Conservation (phyloP, 35 echinoderm and acorn worm genomes). For the Hemicentrotus pulcherrimus region DNA sequence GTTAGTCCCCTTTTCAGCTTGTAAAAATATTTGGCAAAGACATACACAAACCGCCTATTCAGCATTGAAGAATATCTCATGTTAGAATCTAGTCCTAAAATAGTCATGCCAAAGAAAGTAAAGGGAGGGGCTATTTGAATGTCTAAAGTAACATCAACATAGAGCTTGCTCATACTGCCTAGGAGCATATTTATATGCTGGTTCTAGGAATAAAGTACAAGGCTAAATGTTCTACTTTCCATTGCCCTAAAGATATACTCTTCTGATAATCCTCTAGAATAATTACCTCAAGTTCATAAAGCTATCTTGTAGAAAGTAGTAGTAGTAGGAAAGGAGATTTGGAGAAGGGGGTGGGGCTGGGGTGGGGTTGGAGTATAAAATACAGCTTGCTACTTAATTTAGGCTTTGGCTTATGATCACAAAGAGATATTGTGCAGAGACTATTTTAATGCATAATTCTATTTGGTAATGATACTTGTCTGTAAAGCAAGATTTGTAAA, state of each 20-base stretch:
- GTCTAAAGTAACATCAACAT: too few species aligned
- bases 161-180: too few species aligned
- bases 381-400: neutral
- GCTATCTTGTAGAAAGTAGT: neutral
- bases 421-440: neutral
- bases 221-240: too few species aligned
- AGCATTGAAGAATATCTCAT: neutral
- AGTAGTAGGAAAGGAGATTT: neutral
- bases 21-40: constrained; percentile 35
- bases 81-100: neutral
- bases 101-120: neutral
- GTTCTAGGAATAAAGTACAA: too few species aligned
- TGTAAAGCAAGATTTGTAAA: too few species aligned
- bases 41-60: constrained; percentile 35
- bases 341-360: neutral
- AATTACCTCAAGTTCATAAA: neutral
- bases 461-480: too few species aligned
- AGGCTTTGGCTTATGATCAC: neutral
- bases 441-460: too few species aligned
- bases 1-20: neutral
- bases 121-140: too few species aligned
- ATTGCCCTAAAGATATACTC: neutral
- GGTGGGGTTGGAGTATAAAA: neutral
- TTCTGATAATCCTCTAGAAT: neutral
- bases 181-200: too few species aligned